Conservation (phyloP, 2,113 vertebrate genomes). For the Perca flavescens region DNA sequence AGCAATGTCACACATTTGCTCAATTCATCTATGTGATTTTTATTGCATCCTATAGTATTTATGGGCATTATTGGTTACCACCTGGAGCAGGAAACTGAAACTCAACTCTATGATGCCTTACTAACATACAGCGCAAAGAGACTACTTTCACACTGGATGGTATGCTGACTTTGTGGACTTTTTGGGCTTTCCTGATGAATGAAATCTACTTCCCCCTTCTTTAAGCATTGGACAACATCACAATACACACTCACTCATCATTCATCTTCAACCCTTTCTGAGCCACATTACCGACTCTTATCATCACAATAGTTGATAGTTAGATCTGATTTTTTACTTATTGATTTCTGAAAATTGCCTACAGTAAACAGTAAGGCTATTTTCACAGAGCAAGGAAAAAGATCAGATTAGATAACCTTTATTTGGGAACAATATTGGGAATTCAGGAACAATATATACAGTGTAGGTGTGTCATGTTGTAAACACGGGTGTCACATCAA, state of each 20-base stretch:
- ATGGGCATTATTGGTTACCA: constrained; percentile 13
- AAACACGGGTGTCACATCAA: constrained; percentile 1
- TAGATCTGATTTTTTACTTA: background rate
- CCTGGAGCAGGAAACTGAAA: background rate
- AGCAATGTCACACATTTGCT: constrained; percentile 2
- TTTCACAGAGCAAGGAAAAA: background rate
- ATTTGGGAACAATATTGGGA: background rate
- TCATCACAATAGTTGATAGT: background rate
- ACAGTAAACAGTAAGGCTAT: background rate
- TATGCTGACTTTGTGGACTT: background rate
- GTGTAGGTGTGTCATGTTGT: background rate
- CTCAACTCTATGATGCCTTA: background rate
- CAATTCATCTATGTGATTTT: background rate
- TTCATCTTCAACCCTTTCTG: too few relatives aligned
- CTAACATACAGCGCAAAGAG: background rate
- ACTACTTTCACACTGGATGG: background rate
- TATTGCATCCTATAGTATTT: background rate
- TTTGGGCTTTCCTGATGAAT: background rate
- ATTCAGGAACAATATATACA: background rate
- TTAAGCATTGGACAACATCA: background rate
- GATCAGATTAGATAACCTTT: background rate
- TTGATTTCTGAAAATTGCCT: background rate
- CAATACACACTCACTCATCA: background rate
- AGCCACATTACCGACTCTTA: too few relatives aligned
- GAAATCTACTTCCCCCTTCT: background rate